Base-by-base conservation (phyloP, 1,140 invertebrate genomes). In the Scaptomyza hsui region DNA sequence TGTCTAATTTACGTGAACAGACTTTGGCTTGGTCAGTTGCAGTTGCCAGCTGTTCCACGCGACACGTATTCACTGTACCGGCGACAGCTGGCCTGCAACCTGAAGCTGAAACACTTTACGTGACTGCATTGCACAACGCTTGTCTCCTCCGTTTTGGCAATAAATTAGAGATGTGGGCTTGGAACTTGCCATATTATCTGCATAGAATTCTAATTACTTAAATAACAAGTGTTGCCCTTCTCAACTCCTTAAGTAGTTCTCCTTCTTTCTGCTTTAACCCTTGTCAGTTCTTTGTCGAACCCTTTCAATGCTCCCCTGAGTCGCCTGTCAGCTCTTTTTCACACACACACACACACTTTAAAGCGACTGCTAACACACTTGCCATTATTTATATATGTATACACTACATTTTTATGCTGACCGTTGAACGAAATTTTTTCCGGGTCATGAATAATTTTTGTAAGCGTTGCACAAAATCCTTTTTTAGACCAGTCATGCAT, bases 401-500 rank as follows among this genome's bases (percentile, higher is more conserved):
- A 21, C 68, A 41, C 41, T 72, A 41, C 24, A 52, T 65, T 67
- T 68, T 59, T 59, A 49, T 15, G 65, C 67, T 74, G 44, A 69
- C 55, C 55, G n/a, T 35, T 49, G 24, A 39, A 47, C n/a, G 9
- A 29, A 29, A 45, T 21, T 39, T 63, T 63, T 64, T 29, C 44
- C 7, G 62, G 42, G 62, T 15, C 13, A 56, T 49, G 41, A 32
- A 56, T 32, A 61, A 47, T 51, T 70, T 70, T 49, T 16, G 56
- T 24, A 21, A 63, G 29, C 64, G 35, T 39, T 51, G 59, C 68
- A 80, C 56, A 77, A 74, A 24, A 24, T 24, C 6, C 6, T 62
- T 73, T 78, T 83, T 79, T 48, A 41, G 16, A 49, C 68, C 63
- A 85, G 65, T 85, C 80, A 83, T 85, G 76, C 61, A 71, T 65